Conservation (phyloP, 92 coral and sea anemone genomes). For the Epizoanthus ramosus region DNA sequence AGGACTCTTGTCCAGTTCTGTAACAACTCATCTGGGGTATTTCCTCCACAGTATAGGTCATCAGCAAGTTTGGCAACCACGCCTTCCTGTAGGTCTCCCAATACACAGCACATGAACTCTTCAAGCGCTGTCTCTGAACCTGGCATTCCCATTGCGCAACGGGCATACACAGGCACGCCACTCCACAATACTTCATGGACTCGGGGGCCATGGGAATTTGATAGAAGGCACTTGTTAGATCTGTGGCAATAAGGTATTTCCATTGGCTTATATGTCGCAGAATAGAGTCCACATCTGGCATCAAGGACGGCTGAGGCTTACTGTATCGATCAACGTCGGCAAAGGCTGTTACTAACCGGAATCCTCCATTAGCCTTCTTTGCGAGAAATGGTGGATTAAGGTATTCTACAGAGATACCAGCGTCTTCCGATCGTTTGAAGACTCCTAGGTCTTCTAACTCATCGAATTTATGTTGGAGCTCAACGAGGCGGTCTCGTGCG, state of each 20-base stretch:
- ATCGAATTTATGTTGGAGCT: slow-evolving; percentile 48
- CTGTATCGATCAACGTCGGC: slow-evolving; percentile 56
- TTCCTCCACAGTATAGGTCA: slow-evolving; percentile 53
- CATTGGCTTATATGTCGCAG: slow-evolving; percentile 56
- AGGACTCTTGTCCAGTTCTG: slow-evolving; percentile 29
- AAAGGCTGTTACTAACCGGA: slow-evolving; percentile 35
- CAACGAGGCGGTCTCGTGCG: slow-evolving; percentile 37
- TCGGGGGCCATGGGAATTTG: slow-evolving; percentile 56
- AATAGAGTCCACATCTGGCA: slow-evolving; percentile 46
- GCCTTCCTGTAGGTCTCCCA: slow-evolving; percentile 51
- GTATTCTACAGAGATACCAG: slow-evolving; percentile 36
- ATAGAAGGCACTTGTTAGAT: slow-evolving; percentile 66
- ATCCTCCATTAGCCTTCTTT: slow-evolving; percentile 44
- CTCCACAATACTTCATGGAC: slow-evolving; percentile 49
- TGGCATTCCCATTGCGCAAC: slow-evolving; percentile 60
- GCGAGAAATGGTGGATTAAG: slow-evolving; percentile 42
- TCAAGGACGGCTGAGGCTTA: slow-evolving; percentile 51
- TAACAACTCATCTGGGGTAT: slow-evolving; percentile 32
- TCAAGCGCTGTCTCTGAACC: slow-evolving; percentile 66
- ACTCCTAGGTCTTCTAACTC: slow-evolving; percentile 42
- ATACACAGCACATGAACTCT: slow-evolving; percentile 57
- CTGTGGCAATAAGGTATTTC: slow-evolving; percentile 52
- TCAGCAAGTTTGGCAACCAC: slow-evolving; percentile 45
- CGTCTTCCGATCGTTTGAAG: slow-evolving; percentile 41
- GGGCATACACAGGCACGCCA: slow-evolving; percentile 44